Percentiles rank a stretch among this genome's conserved stretches.
These are phyloP conservation scores for Cepaea nemoralis DNA, from an alignment of 1,140 invertebrate species.

Conservation along the genomic window DNA sequence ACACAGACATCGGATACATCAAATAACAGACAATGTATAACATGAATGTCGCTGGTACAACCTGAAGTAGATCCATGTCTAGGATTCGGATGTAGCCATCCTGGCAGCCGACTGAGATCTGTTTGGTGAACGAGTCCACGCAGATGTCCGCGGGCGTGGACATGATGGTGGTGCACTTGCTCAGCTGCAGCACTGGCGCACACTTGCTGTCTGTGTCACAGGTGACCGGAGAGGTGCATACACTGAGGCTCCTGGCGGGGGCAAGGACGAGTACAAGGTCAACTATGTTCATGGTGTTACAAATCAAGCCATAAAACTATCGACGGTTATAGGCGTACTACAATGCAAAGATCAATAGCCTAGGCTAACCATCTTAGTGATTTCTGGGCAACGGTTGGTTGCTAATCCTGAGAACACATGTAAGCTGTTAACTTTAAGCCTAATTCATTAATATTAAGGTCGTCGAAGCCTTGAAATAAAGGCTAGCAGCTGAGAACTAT, in stretches of 20 bases:
- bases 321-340: too few species aligned
- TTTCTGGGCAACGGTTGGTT: too few species aligned
- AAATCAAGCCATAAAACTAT: too few species aligned
- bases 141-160: conserved; percentile 20
- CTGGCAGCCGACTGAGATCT: conserved; percentile 16
- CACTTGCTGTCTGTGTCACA: not conserved
- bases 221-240: not conserved
- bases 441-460: too few species aligned
- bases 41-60: not conserved
- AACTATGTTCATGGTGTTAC: too few species aligned
- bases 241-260: conserved; percentile 1
- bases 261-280: not conserved
- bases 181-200: conserved; percentile 14
- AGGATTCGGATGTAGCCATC: conserved; percentile 20
- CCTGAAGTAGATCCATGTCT: conserved; percentile 23
- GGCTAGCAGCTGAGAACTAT: too few species aligned
- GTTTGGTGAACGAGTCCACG: not conserved
- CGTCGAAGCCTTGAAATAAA: too few species aligned
- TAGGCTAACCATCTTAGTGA: too few species aligned
- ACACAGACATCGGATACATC: not conserved
- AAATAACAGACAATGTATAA: not conserved
- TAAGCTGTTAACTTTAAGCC: too few species aligned
- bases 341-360: too few species aligned
- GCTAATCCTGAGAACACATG: too few species aligned
- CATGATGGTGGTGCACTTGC: conserved; percentile 4